A percentile compares a stretch with the other conserved stretches of the same genome.
Evolutionary conservation across 2,888 invertebrate genomes (phyloP).

Genomic region (Tiphia femorata): DNA sequence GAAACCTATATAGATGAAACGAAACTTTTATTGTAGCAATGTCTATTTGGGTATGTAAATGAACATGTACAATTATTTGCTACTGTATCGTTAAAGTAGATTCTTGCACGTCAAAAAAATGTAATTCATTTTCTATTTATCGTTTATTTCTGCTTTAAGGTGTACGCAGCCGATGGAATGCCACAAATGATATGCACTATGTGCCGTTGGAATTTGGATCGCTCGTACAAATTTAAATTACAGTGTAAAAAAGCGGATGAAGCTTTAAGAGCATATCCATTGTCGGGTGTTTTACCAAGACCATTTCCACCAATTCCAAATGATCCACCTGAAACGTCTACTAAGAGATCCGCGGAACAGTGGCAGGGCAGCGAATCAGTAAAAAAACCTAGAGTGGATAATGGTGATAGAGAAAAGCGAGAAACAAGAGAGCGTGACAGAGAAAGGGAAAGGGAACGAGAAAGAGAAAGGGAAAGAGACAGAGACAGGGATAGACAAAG

Average conservation of each 20-base stretch:
- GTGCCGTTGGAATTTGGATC: conserved; percentile 78
- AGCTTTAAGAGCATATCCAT: conserved; percentile 76
- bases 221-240: conserved; percentile 81
- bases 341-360: conserved; percentile 56
- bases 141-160: conserved; percentile 44
- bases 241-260: conserved; percentile 83
- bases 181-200: conserved; percentile 79
- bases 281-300: conserved; percentile 74
- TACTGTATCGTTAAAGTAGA: too few relatives aligned
- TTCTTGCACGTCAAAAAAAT: too few relatives aligned
- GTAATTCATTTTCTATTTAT: background rate
- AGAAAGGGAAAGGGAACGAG: conserved; percentile 36
- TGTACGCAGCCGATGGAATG: conserved; percentile 76
- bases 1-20: too few relatives aligned
- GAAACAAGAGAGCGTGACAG: conserved; percentile 38
- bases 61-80: too few relatives aligned
- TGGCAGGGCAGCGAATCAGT: conserved; percentile 46
- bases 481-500: conserved; percentile 50
- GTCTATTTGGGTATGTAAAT: too few relatives aligned
- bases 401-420: conserved; percentile 55
- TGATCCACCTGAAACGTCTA: conserved; percentile 54
- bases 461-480: conserved; percentile 32
- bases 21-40: too few relatives aligned
- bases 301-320: conserved; percentile 69
- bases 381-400: conserved; percentile 61